Conservation (phyloP, 2,797 vertebrate species). For the Leontopithecus rosalia region DNA sequence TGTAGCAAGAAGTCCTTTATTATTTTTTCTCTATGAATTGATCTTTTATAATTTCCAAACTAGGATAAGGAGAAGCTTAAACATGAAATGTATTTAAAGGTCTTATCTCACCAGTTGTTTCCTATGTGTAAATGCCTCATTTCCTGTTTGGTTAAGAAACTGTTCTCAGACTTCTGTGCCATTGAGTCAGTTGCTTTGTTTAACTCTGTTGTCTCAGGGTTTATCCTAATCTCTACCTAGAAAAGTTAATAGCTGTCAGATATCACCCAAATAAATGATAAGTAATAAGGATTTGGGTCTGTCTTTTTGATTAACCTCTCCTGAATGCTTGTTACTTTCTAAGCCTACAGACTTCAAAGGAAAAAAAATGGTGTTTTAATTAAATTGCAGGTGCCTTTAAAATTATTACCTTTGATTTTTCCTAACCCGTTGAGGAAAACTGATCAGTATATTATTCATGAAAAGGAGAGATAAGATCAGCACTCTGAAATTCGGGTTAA, state of each 20-base stretch:
- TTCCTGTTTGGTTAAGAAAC: conserved; percentile 46
- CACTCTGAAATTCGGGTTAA: not conserved
- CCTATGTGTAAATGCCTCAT: conserved; percentile 27
- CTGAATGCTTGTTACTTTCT: conserved; percentile 20
- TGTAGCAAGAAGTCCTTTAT: not conserved
- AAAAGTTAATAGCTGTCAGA: not conserved
- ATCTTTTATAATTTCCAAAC: conserved; percentile 31
- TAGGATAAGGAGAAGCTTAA: not conserved
- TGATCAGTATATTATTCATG: not conserved
- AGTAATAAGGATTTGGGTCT: conserved; percentile 3
- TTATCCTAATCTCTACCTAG: conserved; percentile 6
- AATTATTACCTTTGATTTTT: not conserved
- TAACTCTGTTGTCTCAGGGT: not conserved
- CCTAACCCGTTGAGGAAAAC: not conserved
- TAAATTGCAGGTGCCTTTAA: conserved; percentile 9
- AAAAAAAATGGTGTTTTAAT: conserved; percentile 4
- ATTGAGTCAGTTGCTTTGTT: not conserved
- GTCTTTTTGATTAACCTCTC: not conserved
- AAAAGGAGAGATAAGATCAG: not conserved
- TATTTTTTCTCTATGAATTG: not conserved
- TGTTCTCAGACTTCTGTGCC: not conserved
- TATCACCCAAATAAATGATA: conserved; percentile 6
- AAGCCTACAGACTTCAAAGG: not conserved
- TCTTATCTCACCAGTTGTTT: conserved; percentile 49
- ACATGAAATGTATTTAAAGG: not conserved